Conservation (phyloP, 2,113 vertebrate genomes). For the Phalacrocorax brasilianus region DNA sequence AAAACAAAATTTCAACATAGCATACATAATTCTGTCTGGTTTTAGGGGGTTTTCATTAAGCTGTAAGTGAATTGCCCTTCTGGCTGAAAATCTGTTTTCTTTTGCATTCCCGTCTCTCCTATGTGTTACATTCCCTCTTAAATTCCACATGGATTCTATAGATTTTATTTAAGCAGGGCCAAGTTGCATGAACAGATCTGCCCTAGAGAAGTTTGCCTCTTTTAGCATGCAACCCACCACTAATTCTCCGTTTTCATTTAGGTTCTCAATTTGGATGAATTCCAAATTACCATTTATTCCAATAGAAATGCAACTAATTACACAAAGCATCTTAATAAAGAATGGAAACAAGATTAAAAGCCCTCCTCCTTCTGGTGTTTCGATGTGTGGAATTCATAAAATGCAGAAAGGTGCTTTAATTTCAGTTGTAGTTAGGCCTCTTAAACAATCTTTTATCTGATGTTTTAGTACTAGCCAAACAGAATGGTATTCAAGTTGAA, state of each 20-base stretch:
- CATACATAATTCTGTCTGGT: conserved; percentile 64
- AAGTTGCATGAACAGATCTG: conserved; percentile 69
- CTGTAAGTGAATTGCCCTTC: conserved; percentile 73
- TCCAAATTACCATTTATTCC: conserved; percentile 83
- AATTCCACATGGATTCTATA: conserved; percentile 72
- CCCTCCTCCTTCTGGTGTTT: conserved; percentile 69
- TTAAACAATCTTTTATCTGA: background rate
- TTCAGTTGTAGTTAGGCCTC: background rate
- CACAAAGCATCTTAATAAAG: conserved; percentile 76
- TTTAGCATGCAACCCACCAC: conserved; percentile 77
- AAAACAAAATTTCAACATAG: conserved; percentile 28
- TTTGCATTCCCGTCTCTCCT: conserved; percentile 51
- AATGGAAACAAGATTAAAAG: conserved; percentile 76
- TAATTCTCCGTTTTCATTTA: conserved; percentile 76
- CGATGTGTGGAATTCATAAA: conserved; percentile 55
- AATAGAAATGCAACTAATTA: conserved; percentile 79
- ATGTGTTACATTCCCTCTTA: conserved; percentile 45
- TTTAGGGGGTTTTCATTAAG: conserved; percentile 74
- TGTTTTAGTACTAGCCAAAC: background rate
- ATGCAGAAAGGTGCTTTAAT: conserved; percentile 19
- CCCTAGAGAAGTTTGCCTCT: conserved; percentile 77
- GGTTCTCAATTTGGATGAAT: conserved; percentile 81
- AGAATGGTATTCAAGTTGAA: background rate
- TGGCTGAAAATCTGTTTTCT: conserved; percentile 76
- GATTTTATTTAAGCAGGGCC: conserved; percentile 75